Percentiles rank a stretch among this genome's conserved stretches.
These are phyloP conservation scores for Garra rufa DNA, from an alignment of 2,113 vertebrate species.

Conservation along the genomic window DNA sequence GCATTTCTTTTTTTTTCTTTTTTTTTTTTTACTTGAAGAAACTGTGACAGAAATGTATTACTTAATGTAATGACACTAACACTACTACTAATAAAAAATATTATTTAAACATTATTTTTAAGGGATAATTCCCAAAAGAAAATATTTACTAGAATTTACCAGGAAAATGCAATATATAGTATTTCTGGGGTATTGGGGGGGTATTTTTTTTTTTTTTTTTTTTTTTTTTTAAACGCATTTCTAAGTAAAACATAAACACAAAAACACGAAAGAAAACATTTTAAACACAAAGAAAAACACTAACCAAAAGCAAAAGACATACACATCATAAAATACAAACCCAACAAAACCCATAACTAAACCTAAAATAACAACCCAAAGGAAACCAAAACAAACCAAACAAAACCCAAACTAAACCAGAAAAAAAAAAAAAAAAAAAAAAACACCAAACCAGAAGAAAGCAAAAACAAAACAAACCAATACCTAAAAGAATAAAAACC, in stretches of 20 bases:
- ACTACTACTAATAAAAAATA: no score
- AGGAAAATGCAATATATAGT: no score
- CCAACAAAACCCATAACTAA: background rate
- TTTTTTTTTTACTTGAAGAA: no score
- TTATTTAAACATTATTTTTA: no score
- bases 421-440: background rate
- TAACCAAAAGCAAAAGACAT: background rate
- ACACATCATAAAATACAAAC: background rate
- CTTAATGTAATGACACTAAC: no score
- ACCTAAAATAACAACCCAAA: background rate
- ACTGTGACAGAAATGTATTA: no score
- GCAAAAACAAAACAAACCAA: background rate
- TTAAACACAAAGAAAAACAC: background rate
- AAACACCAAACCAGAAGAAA: background rate
- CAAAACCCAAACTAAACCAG: background rate
- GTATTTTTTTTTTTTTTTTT: no score
- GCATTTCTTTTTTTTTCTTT: no score
- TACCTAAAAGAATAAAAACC: background rate
- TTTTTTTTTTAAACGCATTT: no score
- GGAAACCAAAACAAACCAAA: background rate
- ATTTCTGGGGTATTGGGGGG: no score
- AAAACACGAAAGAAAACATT: background rate
- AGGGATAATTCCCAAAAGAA: no score
- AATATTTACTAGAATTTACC: no score
- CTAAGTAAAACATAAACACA: background rate